phyloP scores from a whole-genome alignment of 2,113 vertebrate species.

The Cervus canadensis region DNA sequence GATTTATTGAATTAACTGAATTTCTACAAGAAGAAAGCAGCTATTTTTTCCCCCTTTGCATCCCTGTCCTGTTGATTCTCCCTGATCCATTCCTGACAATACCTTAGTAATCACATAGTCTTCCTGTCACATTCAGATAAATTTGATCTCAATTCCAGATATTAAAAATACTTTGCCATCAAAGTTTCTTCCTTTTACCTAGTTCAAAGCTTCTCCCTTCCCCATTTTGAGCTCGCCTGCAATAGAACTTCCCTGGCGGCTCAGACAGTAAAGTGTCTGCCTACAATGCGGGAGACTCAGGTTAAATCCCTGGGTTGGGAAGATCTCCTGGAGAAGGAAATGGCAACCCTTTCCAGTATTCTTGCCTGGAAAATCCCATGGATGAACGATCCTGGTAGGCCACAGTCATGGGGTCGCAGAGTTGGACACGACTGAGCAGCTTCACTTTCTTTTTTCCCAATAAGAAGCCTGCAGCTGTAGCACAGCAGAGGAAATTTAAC shows the following conservation, averaged over 20 bases:
- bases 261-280: not conserved
- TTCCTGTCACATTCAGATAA: not conserved
- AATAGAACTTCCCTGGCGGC: not conserved
- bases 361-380: not conserved
- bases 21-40: not conserved
- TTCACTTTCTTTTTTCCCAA: not conserved
- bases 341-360: not conserved
- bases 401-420: not conserved
- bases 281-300: rapidly evolving
- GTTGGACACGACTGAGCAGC: not conserved
- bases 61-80: not conserved
- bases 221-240: not conserved
- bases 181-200: not conserved
- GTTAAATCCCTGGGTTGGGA: not conserved
- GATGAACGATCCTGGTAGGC: not conserved
- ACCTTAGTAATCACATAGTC: not conserved
- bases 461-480: not conserved
- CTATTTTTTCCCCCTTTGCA: rapidly evolving
- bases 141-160: not conserved
- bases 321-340: not conserved
- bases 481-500: not conserved
- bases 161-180: not conserved
- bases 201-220: not conserved
- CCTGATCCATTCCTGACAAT: not conserved
- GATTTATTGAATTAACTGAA: not conserved